These are phyloP conservation scores for Thalpophila matura DNA, from an alignment of 2,888 invertebrate genomes.

Conservation along the genomic window DNA sequence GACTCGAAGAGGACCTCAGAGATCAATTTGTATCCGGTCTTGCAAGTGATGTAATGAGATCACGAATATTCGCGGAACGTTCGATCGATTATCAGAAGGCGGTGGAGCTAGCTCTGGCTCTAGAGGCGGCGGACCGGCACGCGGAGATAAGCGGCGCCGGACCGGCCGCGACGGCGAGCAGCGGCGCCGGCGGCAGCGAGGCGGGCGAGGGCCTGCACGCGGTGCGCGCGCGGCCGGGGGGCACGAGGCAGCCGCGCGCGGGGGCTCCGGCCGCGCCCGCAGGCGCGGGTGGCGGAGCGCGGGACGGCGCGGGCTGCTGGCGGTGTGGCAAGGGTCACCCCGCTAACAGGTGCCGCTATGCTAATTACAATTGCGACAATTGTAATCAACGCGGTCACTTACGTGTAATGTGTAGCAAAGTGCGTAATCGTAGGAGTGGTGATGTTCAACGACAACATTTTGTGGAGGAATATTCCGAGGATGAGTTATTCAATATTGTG, in stretches of 20 bases:
- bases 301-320: constrained; percentile 30
- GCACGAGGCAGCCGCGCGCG: constrained; percentile 8
- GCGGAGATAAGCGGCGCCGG: constrained; percentile 52
- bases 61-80: neutral
- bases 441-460: constrained; percentile 16
- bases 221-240: neutral
- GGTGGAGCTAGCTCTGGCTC: constrained; percentile 10
- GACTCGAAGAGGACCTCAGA: too few species aligned
- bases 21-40: too few species aligned
- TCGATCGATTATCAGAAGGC: neutral
- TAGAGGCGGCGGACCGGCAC: constrained; percentile 55
- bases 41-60: neutral
- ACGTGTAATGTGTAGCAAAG: constrained; percentile 55
- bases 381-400: constrained; percentile 58
- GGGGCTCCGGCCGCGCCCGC: constrained; percentile 8
- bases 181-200: neutral
- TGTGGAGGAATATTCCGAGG: constrained; percentile 17
- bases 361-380: constrained; percentile 57
- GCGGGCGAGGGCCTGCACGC: constrained; percentile 4
- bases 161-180: neutral
- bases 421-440: constrained; percentile 12
- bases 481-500: neutral
- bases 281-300: constrained; percentile 21
- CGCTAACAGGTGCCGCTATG: constrained; percentile 57
- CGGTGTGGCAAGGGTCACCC: constrained; percentile 53